These are phyloP conservation scores for Pterobdella sp. DNA, from an alignment of 2,888 invertebrate species.

Conservation along the genomic window DNA sequence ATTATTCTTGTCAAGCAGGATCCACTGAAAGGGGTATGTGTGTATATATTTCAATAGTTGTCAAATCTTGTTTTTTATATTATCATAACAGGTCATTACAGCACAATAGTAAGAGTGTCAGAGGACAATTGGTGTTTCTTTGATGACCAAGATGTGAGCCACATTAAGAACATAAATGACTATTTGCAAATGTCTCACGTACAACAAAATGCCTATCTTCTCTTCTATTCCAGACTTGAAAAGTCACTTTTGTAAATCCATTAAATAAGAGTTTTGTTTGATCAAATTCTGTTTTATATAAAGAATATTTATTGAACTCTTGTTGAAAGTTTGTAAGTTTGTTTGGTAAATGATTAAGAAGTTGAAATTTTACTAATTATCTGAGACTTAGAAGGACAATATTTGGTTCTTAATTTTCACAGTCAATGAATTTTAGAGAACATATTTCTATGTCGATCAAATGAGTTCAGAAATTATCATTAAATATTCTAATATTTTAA, in stretches of 20 bases:
- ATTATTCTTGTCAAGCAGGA: neutral
- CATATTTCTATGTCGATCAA: too few relatives aligned
- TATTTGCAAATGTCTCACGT: neutral
- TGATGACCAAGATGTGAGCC: slow-evolving; percentile 15
- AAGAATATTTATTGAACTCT: too few relatives aligned
- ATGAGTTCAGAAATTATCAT: too few relatives aligned
- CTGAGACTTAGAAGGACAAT: too few relatives aligned
- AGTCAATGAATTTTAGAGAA: too few relatives aligned
- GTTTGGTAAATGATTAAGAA: too few relatives aligned
- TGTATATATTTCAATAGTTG: neutral
- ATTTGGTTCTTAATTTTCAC: too few relatives aligned
- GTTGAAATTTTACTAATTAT: too few relatives aligned
- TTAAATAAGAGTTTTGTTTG: too few relatives aligned
- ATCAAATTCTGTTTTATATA: too few relatives aligned
- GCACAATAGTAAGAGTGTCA: slow-evolving; percentile 6
- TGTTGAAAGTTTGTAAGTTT: too few relatives aligned
- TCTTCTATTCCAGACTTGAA: slow-evolving; percentile 16
- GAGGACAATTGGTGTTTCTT: neutral
- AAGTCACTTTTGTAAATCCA: neutral
- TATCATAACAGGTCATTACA: slow-evolving; percentile 23
- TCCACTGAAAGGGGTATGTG: slow-evolving; percentile 9
- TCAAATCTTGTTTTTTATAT: neutral
- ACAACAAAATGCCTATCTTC: slow-evolving; percentile 23
- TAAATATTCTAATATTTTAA: too few relatives aligned
- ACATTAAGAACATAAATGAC: slow-evolving; percentile 5